These are phyloP conservation scores for Pelobates cultripes DNA, from an alignment of 2,797 vertebrate species.

Conservation along the genomic window DNA sequence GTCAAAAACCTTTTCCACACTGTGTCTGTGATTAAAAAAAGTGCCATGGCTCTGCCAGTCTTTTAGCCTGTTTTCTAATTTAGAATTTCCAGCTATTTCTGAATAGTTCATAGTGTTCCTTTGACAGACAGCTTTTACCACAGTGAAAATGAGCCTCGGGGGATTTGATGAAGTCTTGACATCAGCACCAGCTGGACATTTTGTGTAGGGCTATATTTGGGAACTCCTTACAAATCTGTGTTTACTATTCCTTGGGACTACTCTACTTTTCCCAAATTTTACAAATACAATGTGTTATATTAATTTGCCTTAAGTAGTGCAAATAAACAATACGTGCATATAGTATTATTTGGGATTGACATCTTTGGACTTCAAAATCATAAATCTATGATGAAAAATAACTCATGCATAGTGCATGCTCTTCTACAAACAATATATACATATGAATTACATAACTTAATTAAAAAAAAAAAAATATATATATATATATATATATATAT, in stretches of 20 bases:
- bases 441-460: too few species aligned
- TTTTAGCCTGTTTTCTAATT: slow-evolving; percentile 69
- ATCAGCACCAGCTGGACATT: slow-evolving; percentile 72
- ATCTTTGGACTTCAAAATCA: too few species aligned
- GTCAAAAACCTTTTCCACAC: slow-evolving; percentile 45
- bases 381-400: too few species aligned
- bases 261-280: background rate
- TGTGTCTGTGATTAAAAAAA: slow-evolving; percentile 52
- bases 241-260: background rate
- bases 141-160: slow-evolving; percentile 75
- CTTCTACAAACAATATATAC: too few species aligned
- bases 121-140: slow-evolving; percentile 74
- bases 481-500: too few species aligned
- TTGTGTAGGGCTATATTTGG: slow-evolving; percentile 59
- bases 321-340: too few species aligned
- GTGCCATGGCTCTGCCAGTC: slow-evolving; percentile 32
- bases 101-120: slow-evolving; percentile 73
- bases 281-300: background rate
- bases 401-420: too few species aligned
- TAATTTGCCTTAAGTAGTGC: too few species aligned
- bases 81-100: slow-evolving; percentile 79
- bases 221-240: background rate
- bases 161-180: slow-evolving; percentile 66
- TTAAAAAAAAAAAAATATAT: too few species aligned
- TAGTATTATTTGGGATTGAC: too few species aligned